Evolutionary conservation across 2,113 vertebrate species (phyloP), one percentile per base, ranked within the genome.

Genomic region (Mormyrus lacerda): DNA sequence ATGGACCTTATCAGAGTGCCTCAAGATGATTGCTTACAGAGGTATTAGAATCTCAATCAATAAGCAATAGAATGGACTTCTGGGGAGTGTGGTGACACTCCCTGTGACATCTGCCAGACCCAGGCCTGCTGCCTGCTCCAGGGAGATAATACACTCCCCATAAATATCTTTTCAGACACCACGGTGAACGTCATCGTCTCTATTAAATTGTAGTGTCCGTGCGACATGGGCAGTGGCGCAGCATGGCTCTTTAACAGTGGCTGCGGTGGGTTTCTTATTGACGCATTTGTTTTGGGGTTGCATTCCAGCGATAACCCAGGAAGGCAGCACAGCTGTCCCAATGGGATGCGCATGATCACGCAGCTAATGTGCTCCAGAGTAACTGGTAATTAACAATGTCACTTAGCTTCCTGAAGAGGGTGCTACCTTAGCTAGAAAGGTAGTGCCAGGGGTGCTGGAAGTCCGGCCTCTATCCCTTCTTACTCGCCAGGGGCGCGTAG

Each of bases 41-140:
- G 79, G 85, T 88, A 88, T 90, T 85, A 88, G 47, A 45, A 24
- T 51, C 73, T 61, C 39, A 87, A 87, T 90, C 89, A 79, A 47
- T 76, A 58, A 84, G 87, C 69, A 90, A 84, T 90, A 88, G 65
- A 87, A 44, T 2, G 47, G 31, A 45, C 42, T 88, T 85, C 76
- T 53, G 9, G 50, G 76, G 87, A 88, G 87, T 73, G n/a, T n/a
- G 27, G n/a, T 13, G 73, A 10, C 3, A n/a, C 55, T 51, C 10
- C n/a, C 55, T 85, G 79, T 88, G 79, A 88, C 87, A 69, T 88
- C 21, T 84, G 15, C 51, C 51, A 61, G 76, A 10, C 47, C 3
- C 17, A 39, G 39, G 50, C 65, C 65, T 51, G 73, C 24, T 58
- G 85, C 39, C 85, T 87, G 69, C 69, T 87, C 65, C 24, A 31